These are phyloP conservation scores for Embidobia sp. DNA, from an alignment of 2,888 invertebrate species.

Conservation along the genomic window DNA sequence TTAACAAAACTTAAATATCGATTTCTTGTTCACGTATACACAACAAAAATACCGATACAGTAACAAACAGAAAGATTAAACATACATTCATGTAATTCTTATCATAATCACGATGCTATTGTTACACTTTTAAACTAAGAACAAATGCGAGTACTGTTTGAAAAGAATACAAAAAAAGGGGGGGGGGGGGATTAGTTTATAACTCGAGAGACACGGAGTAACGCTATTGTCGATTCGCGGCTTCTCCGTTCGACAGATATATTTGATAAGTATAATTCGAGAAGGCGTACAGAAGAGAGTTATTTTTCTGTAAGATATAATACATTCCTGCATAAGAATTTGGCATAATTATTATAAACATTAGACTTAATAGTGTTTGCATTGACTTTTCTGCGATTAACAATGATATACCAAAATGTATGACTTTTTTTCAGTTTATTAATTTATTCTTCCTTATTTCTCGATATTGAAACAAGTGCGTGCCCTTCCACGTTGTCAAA, in stretches of 20 bases:
- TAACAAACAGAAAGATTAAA: slow-evolving; percentile 14
- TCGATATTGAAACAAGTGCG: not conserved
- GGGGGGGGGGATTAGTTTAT: slow-evolving; percentile 50
- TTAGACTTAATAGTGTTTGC: slow-evolving; percentile 55
- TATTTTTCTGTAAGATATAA: slow-evolving; percentile 69
- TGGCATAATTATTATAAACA: slow-evolving; percentile 54
- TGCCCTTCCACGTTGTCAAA: slow-evolving; percentile 46
- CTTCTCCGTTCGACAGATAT: slow-evolving; percentile 57
- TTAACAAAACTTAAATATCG: slow-evolving; percentile 34
- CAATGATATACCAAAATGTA: slow-evolving; percentile 22
- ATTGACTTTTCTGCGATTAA: slow-evolving; percentile 33
- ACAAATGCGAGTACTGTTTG: slow-evolving; percentile 64
- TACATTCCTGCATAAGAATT: slow-evolving; percentile 73
- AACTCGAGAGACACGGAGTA: slow-evolving; percentile 46
- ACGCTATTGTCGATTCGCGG: slow-evolving; percentile 36
- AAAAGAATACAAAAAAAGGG: slow-evolving; percentile 35
- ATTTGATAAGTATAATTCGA: slow-evolving; percentile 61
- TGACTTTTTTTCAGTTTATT: slow-evolving; percentile 35
- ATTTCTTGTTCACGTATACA: slow-evolving; percentile 46
- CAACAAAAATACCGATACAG: too few relatives aligned
- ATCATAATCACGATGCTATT: slow-evolving; percentile 61
- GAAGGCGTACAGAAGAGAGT: slow-evolving; percentile 51
- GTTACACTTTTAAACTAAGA: slow-evolving; percentile 64
- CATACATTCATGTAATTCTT: slow-evolving; percentile 42
- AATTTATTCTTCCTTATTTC: slow-evolving; percentile 17